Conservation (phyloP, 2,797 vertebrate species). For the Paedocypris micromegethes region DNA sequence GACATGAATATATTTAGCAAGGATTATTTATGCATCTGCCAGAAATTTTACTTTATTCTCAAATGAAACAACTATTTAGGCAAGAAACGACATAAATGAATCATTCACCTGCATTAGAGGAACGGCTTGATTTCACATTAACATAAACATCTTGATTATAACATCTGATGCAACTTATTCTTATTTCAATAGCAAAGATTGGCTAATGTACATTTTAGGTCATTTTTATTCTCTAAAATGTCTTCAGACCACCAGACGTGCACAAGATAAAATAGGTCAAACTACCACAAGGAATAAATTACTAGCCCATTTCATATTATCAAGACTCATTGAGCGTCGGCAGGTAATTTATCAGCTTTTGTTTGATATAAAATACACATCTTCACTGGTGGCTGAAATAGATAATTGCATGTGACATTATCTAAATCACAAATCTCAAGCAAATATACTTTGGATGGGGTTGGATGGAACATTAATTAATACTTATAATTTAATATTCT, state of each 20-base stretch:
- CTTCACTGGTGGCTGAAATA: slow-evolving; percentile 18
- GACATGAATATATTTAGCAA: slow-evolving; percentile 21
- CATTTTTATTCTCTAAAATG: too few species aligned
- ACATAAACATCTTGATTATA: too few species aligned
- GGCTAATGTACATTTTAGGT: too few species aligned
- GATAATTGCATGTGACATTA: slow-evolving; percentile 21
- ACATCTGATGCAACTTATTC: too few species aligned
- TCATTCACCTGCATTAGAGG: too few species aligned
- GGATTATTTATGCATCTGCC: slow-evolving; percentile 15
- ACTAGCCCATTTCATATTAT: slow-evolving; percentile 21
- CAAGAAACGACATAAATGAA: too few species aligned
- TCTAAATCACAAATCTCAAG: slow-evolving; percentile 29
- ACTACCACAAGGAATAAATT: slow-evolving; percentile 15
- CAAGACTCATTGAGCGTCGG: slow-evolving; percentile 7
- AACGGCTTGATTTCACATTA: too few species aligned
- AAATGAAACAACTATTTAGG: slow-evolving; percentile 10
- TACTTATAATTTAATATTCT: background rate
- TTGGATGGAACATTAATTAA: background rate
- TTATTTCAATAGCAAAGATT: too few species aligned
- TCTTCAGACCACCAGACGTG: background rate
- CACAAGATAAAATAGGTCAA: slow-evolving; percentile 12
- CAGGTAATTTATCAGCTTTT: slow-evolving; percentile 22
- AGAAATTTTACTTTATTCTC: slow-evolving; percentile 10
- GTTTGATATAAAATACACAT: slow-evolving; percentile 25
- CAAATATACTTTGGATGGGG: slow-evolving; percentile 14